Conservation (phyloP, 2,888 invertebrate genomes). For the Pandemis corylana region DNA sequence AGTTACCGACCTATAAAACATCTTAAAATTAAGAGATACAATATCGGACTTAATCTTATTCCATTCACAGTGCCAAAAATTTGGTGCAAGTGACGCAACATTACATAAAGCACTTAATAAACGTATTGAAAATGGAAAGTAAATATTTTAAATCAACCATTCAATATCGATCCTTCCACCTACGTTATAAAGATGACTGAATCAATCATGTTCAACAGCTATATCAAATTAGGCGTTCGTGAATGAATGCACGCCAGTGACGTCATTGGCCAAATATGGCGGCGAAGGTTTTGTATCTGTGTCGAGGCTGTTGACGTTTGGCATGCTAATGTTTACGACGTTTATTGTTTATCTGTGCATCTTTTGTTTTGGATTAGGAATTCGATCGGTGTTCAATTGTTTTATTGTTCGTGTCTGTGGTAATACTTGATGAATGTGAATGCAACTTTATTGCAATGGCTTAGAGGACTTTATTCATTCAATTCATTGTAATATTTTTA, state of each 20-base stretch:
- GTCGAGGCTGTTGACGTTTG: constrained; percentile 57
- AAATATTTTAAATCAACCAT: constrained; percentile 14
- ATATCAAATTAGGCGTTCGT: constrained; percentile 38
- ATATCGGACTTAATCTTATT: no score
- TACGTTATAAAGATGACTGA: constrained; percentile 43
- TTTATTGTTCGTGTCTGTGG: neutral
- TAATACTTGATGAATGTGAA: neutral
- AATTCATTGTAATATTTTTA: no score
- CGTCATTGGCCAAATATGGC: constrained; percentile 41
- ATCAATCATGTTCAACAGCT: constrained; percentile 2
- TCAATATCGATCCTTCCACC: constrained; percentile 43
- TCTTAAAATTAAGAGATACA: no score
- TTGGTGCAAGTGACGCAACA: neutral
- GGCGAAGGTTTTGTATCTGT: constrained; percentile 58
- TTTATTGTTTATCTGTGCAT: constrained; percentile 42
- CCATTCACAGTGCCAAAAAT: no score
- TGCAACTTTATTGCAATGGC: no score
- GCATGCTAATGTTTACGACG: constrained; percentile 38
- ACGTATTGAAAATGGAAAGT: constrained; percentile 33
- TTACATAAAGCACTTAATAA: neutral
- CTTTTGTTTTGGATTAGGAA: constrained; percentile 21
- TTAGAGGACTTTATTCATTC: no score
- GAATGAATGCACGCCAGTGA: constrained; percentile 21
- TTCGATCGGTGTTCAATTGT: constrained; percentile 9
- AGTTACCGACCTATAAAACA: no score